Conservation (phyloP, 2,888 invertebrate species). For the Tachystola acroxantha region DNA sequence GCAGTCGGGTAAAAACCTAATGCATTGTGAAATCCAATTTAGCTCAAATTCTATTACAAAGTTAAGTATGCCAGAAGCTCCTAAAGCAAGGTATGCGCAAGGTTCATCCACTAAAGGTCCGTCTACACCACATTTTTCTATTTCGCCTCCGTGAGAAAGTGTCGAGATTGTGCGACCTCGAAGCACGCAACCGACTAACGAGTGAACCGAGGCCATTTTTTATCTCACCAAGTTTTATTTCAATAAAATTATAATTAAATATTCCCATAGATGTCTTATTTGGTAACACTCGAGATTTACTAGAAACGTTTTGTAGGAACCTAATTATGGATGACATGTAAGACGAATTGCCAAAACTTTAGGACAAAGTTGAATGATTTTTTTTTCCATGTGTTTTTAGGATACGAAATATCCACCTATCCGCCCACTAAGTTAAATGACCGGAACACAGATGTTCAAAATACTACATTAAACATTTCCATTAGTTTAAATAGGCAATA, state of each 20-base stretch:
- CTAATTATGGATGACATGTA: constrained; percentile 1
- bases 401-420: too few relatives aligned
- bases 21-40: too few relatives aligned
- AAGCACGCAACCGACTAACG: constrained; percentile 22
- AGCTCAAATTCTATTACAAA: too few relatives aligned
- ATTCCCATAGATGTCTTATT: constrained; percentile 11
- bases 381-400: too few relatives aligned
- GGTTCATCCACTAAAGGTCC: constrained; percentile 3
- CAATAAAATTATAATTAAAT: constrained; percentile 12
- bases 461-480: constrained; percentile 3
- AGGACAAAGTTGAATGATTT: too few relatives aligned
- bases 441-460: constrained; percentile 8
- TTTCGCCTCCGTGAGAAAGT: constrained; percentile 23
- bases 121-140: constrained; percentile 16
- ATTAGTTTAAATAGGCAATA: not conserved
- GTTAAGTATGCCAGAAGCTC: too few relatives aligned
- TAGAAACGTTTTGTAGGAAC: constrained; percentile 1
- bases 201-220: constrained; percentile 16
- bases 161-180: constrained; percentile 21
- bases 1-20: too few relatives aligned
- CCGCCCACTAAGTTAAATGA: not conserved
- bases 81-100: too few relatives aligned
- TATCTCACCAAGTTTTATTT: constrained; percentile 9
- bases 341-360: too few relatives aligned
- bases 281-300: constrained; percentile 4